Base-by-base conservation (phyloP, 1,140 invertebrate species). In the Parasteatoda tepidariorum region DNA sequence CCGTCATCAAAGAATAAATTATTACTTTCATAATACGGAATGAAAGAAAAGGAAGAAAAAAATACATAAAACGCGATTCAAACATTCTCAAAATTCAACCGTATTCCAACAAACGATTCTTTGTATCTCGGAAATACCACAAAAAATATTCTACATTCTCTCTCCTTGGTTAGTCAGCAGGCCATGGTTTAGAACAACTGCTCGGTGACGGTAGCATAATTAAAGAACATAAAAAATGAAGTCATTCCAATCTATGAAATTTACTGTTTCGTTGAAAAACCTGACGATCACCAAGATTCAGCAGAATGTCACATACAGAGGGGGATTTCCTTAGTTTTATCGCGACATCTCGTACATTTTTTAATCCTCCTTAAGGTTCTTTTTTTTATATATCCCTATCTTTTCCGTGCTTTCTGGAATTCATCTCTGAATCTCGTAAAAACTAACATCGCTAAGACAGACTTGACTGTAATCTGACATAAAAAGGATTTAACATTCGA, bases 401-500 rank as follows among this genome's bases (percentile, higher is more conserved):
- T n/a, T 24, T 41, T 54, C 26, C 33, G n/a, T 34, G n/a, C 41
- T 59, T 59, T 61, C 24, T 62, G 59, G 73, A 75, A 62, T 75
- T 54, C 33, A 41, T 41, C 33, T n/a, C 0, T 1, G 15, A 54
- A 75, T 66, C 61, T 76, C 38, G 9, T n/a, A 33, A 75, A 73
- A 75, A 75, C 62, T n/a, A 31, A 79, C 76, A 33, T 75, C 73
- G 31, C 38, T 33, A 26, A 38, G 11, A 13, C 22, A 22, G 26
- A 13, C 30, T 67, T 79, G 76, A 79, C 76, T 67, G 34, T 79
- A 79, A 79, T 79, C 76, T 64, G 76, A 79, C 76, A 48, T 79
- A 41, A 6, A n/a, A 64, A 79, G 41, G 54, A 34, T 64, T 79
- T 79, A 79, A 79, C 68, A 38, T 64, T 26, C 15, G 22, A 33